Evolutionary conservation across 2,888 invertebrate species (phyloP).

Genomic region (Melolontha melolontha): DNA sequence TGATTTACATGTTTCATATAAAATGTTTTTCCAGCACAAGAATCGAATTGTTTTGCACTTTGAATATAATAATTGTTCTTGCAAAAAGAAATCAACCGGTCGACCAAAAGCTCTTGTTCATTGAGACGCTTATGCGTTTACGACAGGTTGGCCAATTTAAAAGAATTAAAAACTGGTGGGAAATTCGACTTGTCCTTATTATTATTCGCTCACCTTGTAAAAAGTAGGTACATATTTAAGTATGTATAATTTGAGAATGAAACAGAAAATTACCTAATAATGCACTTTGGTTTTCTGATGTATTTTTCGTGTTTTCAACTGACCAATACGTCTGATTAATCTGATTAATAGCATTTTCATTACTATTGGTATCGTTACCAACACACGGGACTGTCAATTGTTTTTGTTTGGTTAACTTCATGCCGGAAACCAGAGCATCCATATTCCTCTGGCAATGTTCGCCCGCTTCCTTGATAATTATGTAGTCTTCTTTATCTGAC

Average conservation of each 20-base stretch:
- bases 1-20: too few relatives aligned
- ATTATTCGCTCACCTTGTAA: too few relatives aligned
- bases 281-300: not conserved
- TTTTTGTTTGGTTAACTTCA: constrained; percentile 67
- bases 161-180: too few relatives aligned
- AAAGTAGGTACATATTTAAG: too few relatives aligned
- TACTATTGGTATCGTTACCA: constrained; percentile 1
- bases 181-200: too few relatives aligned
- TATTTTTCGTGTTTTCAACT: not conserved
- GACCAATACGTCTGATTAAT: constrained; percentile 23
- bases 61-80: too few relatives aligned
- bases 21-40: too few relatives aligned
- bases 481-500: constrained; percentile 67
- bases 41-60: too few relatives aligned
- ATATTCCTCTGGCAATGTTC: constrained; percentile 73
- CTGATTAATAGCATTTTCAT: not conserved
- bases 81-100: too few relatives aligned
- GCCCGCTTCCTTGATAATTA: constrained; percentile 76
- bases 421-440: constrained; percentile 71
- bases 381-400: constrained; percentile 37
- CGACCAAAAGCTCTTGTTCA: too few relatives aligned
- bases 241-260: not conserved
- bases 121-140: too few relatives aligned
- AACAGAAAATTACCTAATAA: constrained; percentile 8
- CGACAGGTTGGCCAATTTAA: too few relatives aligned